Conservation (phyloP, 2,888 invertebrate species). For the Tiphia femorata region DNA sequence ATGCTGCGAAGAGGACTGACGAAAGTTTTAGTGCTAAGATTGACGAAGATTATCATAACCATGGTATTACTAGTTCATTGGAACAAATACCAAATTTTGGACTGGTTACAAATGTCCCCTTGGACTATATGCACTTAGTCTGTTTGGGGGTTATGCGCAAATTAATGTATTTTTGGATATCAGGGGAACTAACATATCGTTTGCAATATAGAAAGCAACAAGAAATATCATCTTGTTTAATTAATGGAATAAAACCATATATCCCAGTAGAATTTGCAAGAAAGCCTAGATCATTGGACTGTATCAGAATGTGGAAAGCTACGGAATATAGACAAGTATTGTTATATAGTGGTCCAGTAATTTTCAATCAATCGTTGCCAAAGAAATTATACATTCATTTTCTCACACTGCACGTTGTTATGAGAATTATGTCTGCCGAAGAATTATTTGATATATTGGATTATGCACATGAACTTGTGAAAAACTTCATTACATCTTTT, state of each 20-base stretch:
- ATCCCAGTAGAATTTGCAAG: constrained; percentile 4
- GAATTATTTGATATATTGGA: neutral
- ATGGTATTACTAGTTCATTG: too few relatives aligned
- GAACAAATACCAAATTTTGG: too few relatives aligned
- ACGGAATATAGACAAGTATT: neutral
- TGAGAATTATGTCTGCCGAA: neutral
- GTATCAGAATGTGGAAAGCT: constrained; percentile 5
- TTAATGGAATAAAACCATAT: neutral
- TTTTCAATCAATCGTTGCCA: neutral
- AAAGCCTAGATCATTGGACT: neutral
- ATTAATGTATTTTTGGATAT: too few relatives aligned
- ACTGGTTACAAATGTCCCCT: neutral
- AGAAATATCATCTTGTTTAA: neutral
- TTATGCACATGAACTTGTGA: neutral
- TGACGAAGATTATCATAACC: too few relatives aligned
- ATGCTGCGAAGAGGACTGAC: too few relatives aligned
- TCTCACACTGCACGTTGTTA: too few relatives aligned
- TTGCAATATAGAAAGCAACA: neutral
- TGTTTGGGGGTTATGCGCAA: too few relatives aligned
- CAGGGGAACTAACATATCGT: neutral
- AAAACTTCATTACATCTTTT: neutral
- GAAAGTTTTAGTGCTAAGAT: too few relatives aligned
- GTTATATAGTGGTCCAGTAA: neutral
- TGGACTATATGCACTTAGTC: too few relatives aligned
- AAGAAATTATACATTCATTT: neutral